phyloP scores from a whole-genome alignment of 2,113 vertebrate species.

The Phaethon lepturus region DNA sequence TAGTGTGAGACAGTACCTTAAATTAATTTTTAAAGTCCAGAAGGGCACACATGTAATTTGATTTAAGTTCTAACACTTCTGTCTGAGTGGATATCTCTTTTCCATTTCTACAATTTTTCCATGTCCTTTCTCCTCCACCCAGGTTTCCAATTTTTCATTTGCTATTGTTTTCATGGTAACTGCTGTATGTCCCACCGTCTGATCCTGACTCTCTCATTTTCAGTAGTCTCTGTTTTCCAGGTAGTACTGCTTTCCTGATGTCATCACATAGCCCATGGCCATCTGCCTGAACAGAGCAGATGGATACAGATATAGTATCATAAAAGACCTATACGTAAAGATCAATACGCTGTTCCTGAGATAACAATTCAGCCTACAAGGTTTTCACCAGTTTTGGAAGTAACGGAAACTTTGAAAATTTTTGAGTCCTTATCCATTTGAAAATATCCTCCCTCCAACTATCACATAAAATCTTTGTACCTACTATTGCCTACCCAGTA shows the following conservation, averaged over 20 bases:
- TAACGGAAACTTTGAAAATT: background rate
- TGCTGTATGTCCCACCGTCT: background rate
- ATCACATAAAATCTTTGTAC: background rate
- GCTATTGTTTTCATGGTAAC: background rate
- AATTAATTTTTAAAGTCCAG: background rate
- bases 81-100: background rate
- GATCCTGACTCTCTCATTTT: background rate
- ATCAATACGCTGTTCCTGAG: background rate
- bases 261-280: background rate
- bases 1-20: background rate
- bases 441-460: background rate
- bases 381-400: background rate
- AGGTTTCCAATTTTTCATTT: background rate
- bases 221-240: background rate
- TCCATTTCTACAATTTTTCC: background rate
- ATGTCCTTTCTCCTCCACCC: background rate
- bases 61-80: background rate
- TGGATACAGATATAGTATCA: background rate
- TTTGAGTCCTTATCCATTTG: background rate
- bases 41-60: background rate
- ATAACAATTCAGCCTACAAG: background rate
- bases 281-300: background rate
- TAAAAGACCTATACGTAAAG: background rate
- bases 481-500: background rate
- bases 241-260: background rate